phyloP scores from a whole-genome alignment of 2,888 invertebrate species.

The Barypeithes pellucidus region DNA sequence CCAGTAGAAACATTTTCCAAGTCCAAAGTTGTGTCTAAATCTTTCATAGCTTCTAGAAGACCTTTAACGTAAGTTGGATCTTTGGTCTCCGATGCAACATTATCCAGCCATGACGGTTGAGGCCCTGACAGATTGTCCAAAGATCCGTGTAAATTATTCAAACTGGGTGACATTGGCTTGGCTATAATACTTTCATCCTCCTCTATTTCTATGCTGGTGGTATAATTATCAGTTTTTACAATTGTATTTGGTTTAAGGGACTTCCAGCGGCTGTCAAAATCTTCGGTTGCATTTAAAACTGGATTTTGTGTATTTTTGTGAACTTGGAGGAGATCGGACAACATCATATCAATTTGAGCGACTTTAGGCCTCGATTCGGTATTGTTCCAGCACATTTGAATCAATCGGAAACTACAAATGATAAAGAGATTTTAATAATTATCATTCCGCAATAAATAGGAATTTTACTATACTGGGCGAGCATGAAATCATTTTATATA shows the following conservation, averaged over 20 bases:
- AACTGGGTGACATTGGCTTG: constrained; percentile 71
- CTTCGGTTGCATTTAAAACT: constrained; percentile 63
- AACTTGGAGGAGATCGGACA: constrained; percentile 70
- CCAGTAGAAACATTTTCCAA: constrained; percentile 75
- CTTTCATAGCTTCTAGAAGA: constrained; percentile 78
- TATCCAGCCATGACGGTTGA: constrained; percentile 16
- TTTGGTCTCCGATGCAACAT: constrained; percentile 25
- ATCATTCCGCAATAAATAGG: no score
- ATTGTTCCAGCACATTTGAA: constrained; percentile 81
- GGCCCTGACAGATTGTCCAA: constrained; percentile 70
- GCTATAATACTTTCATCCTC: constrained; percentile 65
- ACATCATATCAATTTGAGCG: constrained; percentile 72
- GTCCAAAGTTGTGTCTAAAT: constrained; percentile 77
- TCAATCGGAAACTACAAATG: constrained; percentile 77
- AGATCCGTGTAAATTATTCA: constrained; percentile 81
- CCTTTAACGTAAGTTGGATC: constrained; percentile 74
- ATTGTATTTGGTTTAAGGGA: constrained; percentile 79
- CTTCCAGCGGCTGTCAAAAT: constrained; percentile 86
- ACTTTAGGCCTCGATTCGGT: constrained; percentile 71
- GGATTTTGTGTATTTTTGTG: constrained; percentile 63
- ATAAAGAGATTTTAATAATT: no score
- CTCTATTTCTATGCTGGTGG: constrained; percentile 55
- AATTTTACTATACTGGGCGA: no score
- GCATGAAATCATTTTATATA: no score
- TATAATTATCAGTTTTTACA: constrained; percentile 71